Percentiles rank a stretch among this genome's conserved stretches.
Conservation (phyloP, 2,888 invertebrate genomes). For the Caenorhabditis sinica region DNA sequence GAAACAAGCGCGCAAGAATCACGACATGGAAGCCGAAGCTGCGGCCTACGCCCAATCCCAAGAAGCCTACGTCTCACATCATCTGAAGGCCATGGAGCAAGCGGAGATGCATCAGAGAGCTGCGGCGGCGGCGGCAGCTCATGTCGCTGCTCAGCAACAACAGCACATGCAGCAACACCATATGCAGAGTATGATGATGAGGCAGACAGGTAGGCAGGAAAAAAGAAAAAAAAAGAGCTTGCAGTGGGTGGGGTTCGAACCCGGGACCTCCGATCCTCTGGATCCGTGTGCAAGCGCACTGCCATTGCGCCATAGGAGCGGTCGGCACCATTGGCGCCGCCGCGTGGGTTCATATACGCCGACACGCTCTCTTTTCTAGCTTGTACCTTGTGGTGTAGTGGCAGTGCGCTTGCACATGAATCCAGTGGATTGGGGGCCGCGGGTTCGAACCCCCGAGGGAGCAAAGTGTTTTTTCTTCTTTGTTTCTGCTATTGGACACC, state of each 20-base stretch:
- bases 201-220: conserved; percentile 13
- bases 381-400: too few species aligned
- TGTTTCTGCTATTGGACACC: too few species aligned
- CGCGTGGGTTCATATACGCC: too few species aligned
- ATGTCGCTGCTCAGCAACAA: conserved; percentile 38
- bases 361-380: too few species aligned
- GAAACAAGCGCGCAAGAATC: neutral
- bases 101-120: conserved; percentile 60
- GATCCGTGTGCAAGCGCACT: too few species aligned
- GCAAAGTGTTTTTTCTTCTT: too few species aligned
- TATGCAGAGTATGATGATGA: conserved; percentile 31
- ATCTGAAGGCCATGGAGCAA: conserved; percentile 73
- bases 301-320: too few species aligned
- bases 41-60: conserved; percentile 71
- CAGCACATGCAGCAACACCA: conserved; percentile 25
- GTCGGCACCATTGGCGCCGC: too few species aligned
- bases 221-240: too few species aligned
- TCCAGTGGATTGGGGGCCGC: too few species aligned
- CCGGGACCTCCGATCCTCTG: neutral
- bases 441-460: too few species aligned
- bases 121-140: conserved; percentile 45
- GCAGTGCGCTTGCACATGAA: too few species aligned
- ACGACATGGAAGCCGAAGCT: conserved; percentile 64
- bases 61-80: conserved; percentile 78
- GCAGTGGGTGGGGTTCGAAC: neutral